These are phyloP conservation scores for Hecatera dysodea DNA, from an alignment of 2,888 invertebrate genomes.

Conservation along the genomic window DNA sequence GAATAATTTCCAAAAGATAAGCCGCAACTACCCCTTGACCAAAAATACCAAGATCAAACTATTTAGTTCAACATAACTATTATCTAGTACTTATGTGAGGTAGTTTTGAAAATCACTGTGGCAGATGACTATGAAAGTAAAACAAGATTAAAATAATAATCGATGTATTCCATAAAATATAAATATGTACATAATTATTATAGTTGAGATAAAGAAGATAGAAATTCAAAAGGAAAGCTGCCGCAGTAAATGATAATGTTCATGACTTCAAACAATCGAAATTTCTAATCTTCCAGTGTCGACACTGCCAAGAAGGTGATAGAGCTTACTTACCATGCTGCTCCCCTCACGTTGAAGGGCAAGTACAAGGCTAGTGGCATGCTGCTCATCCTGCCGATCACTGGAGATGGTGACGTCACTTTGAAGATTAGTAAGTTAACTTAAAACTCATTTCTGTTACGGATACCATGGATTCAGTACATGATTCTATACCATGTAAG, in stretches of 20 bases:
- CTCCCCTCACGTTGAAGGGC: conserved; percentile 69
- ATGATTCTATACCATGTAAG: too few species aligned
- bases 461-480: too few species aligned
- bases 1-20: not conserved
- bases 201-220: too few species aligned
- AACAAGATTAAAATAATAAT: not conserved
- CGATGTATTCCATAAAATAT: too few species aligned
- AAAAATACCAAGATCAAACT: too few species aligned
- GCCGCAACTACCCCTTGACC: too few species aligned
- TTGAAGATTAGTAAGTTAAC: conserved; percentile 68
- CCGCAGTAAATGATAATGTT: too few species aligned
- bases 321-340: conserved; percentile 65
- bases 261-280: not conserved
- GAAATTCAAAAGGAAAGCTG: too few species aligned
- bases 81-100: not conserved
- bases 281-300: conserved; percentile 69
- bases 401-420: conserved; percentile 77
- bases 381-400: conserved; percentile 82
- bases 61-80: not conserved
- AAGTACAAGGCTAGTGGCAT: conserved; percentile 79
- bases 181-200: too few species aligned
- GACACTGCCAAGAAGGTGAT: conserved; percentile 74
- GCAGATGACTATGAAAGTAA: not conserved
- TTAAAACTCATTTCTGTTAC: too few species aligned
- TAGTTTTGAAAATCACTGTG: not conserved